Conservation (phyloP, 2,888 invertebrate genomes). For the Mycalesis mineus region DNA sequence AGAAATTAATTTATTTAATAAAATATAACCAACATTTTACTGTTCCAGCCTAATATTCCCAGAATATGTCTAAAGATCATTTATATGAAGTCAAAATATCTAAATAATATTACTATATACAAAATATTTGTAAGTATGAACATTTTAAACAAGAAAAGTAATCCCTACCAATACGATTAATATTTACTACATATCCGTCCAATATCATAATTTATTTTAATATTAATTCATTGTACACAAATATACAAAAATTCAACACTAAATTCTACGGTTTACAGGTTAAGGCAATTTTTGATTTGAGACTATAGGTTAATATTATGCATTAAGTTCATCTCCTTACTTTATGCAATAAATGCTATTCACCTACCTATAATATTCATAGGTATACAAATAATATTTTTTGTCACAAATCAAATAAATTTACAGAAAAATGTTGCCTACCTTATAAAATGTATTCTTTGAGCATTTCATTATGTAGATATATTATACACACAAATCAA, state of each 20-base stretch:
- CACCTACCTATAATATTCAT: too few species aligned
- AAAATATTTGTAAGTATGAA: neutral
- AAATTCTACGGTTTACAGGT: neutral
- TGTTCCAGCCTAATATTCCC: neutral
- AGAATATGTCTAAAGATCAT: neutral
- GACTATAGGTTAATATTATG: neutral
- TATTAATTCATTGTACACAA: neutral
- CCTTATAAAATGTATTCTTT: too few species aligned
- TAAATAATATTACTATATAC: neutral
- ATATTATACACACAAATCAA: too few species aligned
- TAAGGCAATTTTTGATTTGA: constrained; percentile 11
- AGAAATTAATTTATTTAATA: constrained; percentile 1
- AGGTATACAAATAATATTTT: too few species aligned
- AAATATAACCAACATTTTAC: neutral
- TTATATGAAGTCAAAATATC: too few species aligned
- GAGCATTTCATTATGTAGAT: too few species aligned
- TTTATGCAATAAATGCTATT: too few species aligned
- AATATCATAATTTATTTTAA: neutral
- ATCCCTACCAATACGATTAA: neutral
- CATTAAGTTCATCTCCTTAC: too few species aligned
- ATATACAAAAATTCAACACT: constrained; percentile 13
- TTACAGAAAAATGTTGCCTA: too few species aligned
- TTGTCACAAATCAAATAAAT: too few species aligned
- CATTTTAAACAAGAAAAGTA: neutral
- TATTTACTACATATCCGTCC: neutral